Base-by-base conservation (phyloP, 2,888 invertebrate species). In the Ichneumoninae sp. region DNA sequence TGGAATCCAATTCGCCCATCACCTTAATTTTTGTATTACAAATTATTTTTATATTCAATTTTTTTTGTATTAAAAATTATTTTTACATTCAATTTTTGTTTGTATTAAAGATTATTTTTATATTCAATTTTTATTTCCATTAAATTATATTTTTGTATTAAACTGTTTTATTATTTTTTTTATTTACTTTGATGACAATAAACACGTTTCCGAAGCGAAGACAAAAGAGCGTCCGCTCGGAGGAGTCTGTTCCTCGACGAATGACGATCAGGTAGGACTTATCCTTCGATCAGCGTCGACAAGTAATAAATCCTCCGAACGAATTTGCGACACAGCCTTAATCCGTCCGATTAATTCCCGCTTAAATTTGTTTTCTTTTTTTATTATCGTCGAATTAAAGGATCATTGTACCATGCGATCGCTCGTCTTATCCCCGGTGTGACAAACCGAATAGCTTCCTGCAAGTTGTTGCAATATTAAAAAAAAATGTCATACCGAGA, bases 1-100 rank as follows among this genome's bases (percentile, higher is more conserved):
- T 10, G 22, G 22, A 19, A 30, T 65, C 62, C 3, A 8, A 70
- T 70, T 75, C 3, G 10, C 57, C 16, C 69, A n/a, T 84, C 65
- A 70, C 68, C 50, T 30, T 19, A 13, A 50, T 70, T 66, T 62
- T 26, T 60, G 7, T 26, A n/a, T n/a, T n/a, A n/a, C n/a, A n/a
- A n/a, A n/a, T 7, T 1, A 8, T 36, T 7, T 36, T 36, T 36
- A 0, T 6, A 33, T 36, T 40, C 2, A 40, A 40, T 65, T 62
- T 74, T 26, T 60, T 44, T 13, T 62, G 6, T 22, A 8, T 19
- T 19, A 8, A 22, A 8, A 10, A 0, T 40, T 10, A 5, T 40
- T 8, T 40, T 40, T 40, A 1, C 7, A 33, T 33, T 33, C 6
- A 33, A 33, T 6, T 33, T 33, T 33, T 33, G 1, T 40, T 40